These are phyloP conservation scores for Tangara arthus DNA, from an alignment of 2,797 vertebrate species.

Conservation along the genomic window DNA sequence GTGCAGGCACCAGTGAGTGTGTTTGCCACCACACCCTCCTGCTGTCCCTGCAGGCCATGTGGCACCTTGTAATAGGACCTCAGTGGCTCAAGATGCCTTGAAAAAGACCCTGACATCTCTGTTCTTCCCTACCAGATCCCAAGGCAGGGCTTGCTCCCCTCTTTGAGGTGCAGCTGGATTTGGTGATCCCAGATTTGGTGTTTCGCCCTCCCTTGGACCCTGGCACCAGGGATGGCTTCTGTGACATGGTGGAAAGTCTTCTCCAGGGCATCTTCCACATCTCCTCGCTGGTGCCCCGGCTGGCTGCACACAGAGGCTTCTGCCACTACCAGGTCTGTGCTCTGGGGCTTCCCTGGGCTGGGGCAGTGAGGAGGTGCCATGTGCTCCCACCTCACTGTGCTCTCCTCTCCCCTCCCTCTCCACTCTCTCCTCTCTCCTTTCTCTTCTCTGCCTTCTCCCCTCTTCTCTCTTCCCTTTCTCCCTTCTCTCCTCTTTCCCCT, in stretches of 20 bases:
- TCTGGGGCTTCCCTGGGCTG: accelerated
- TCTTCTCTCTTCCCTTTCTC: neutral
- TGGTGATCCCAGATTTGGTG: constrained; percentile 84
- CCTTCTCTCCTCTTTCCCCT: neutral
- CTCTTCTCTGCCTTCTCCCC: neutral
- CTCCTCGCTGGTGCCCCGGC: constrained; percentile 83
- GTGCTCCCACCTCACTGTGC: accelerated
- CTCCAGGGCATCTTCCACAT: constrained; percentile 81
- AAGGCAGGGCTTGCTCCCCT: constrained; percentile 77
- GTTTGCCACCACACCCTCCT: neutral
- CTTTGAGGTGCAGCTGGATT: constrained; percentile 86
- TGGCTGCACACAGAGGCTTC: constrained; percentile 71
- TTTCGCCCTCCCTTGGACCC: constrained; percentile 87
- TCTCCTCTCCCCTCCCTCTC: neutral
- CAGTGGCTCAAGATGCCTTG: neutral
- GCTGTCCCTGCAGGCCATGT: neutral
- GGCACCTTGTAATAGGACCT: neutral
- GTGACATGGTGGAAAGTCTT: constrained; percentile 82
- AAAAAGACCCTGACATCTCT: neutral
- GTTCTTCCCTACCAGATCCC: constrained; percentile 73
- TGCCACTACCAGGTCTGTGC: constrained; percentile 87
- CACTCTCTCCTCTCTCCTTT: too few relatives aligned
- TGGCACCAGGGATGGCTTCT: constrained; percentile 77
- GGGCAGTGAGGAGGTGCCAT: neutral
- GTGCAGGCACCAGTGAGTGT: neutral